Evolutionary conservation across 2,888 invertebrate species (phyloP), one percentile per base, ranked within the genome.

Genomic region (Ferrisia virgata): DNA sequence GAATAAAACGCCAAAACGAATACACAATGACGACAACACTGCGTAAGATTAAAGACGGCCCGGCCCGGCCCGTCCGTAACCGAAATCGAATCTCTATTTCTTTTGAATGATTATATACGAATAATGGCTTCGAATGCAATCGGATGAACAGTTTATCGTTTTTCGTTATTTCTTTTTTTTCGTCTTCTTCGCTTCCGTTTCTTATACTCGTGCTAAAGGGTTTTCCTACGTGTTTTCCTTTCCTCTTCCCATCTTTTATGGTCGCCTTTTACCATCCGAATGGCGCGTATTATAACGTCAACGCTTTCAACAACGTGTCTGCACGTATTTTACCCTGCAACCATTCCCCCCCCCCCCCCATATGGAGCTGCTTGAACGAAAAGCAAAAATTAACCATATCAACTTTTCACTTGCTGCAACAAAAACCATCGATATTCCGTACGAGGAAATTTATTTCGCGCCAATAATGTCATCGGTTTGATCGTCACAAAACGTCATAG

Each of bases 41-140:
- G 58, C 58, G 25, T 28, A 64, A 64, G 58, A 64, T 64, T 64
- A 64, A 64, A 64, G 58, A 64, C 25, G 25, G n/a, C n/a, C n/a
- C n/a, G n/a, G n/a, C n/a, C n/a, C n/a, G n/a, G n/a, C n/a, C n/a
- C n/a, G n/a, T 2, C 58, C 11, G 58, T 64, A 64, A 0, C 11
- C 58, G 58, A 64, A 64, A 64, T 64, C 58, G 58, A 64, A 64
- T 64, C 58, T 64, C 58, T 2, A 28, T 64, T 64, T 64, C 58
- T 25, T 64, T 64, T 64, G 58, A 64, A 64, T 64, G 58, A 64
- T 64, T 64, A n/a, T n/a, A n/a, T n/a, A 28, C 58, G 58, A 64
- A 64, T 64, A 64, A 64, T 64, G 58, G 58, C 58, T 64, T 64
- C 58, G 58, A 64, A 64, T 64, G 58, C 58, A 64, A 64, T 64